A percentile compares a stretch with the other conserved stretches of the same genome.
Evolutionary conservation across 2,888 invertebrate species (phyloP).

Genomic region (Acleris holmiana): DNA sequence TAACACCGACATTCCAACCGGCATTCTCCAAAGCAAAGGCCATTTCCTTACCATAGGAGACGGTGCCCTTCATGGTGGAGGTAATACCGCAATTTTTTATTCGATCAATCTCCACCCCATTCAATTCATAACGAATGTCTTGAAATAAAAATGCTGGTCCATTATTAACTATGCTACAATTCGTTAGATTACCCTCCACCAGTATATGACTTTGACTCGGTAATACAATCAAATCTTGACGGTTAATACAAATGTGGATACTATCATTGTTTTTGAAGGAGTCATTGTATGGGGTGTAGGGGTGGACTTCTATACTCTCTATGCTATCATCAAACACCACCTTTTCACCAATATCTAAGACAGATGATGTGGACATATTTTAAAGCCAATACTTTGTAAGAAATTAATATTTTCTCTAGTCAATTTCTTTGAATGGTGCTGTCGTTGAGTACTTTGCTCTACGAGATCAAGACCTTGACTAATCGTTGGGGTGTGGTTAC

Average conservation of each 20-base stretch:
- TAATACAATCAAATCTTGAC: conserved; percentile 19
- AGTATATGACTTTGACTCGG: conserved; percentile 15
- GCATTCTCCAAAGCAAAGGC: conserved; percentile 4
- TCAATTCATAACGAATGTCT: conserved; percentile 29
- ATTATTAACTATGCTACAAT: conserved; percentile 1
- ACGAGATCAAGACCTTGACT: not conserved
- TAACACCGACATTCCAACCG: conserved; percentile 6
- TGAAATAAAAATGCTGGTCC: conserved; percentile 18
- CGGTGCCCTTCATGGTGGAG: conserved; percentile 31
- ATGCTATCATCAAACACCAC: conserved; percentile 22
- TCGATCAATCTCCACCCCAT: conserved; percentile 39
- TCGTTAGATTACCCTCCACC: conserved; percentile 3
- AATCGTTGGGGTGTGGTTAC: not conserved
- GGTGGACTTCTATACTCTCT: conserved; percentile 34
- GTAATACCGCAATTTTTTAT: conserved; percentile 39
- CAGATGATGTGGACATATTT: conserved; percentile 21
- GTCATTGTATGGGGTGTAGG: conserved; percentile 29
- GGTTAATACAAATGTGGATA: conserved; percentile 4
- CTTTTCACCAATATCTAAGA: conserved; percentile 25
- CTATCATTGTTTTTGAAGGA: conserved; percentile 18
- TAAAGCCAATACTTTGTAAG: conserved; percentile 20
- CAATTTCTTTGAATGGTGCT: no score
- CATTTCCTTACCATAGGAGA: conserved; percentile 6
- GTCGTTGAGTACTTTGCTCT: not conserved
- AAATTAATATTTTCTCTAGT: conserved; percentile 1